These are phyloP conservation scores for Drosophila virilis DNA, from an alignment of 1,140 invertebrate genomes.

Conservation along the genomic window DNA sequence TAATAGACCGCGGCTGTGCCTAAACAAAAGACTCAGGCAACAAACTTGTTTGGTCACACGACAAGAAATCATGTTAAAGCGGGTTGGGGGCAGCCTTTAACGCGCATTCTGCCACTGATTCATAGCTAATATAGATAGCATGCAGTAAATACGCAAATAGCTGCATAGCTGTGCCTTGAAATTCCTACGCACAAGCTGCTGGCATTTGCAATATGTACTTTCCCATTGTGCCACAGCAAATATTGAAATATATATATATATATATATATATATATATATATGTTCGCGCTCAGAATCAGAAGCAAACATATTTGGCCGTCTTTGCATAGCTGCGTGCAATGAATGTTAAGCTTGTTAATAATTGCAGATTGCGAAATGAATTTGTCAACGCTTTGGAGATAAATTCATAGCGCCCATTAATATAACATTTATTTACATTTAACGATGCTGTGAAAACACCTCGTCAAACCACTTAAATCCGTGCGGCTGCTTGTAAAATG, in stretches of 20 bases:
- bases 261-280: not conserved
- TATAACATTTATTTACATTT: constrained; percentile 35
- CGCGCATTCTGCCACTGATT: not conserved
- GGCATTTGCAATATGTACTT: not conserved
- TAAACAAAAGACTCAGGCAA: constrained; percentile 63
- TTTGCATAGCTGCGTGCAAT: not conserved
- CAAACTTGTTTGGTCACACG: constrained; percentile 62
- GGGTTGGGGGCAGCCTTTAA: not conserved
- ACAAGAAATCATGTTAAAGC: not conserved
- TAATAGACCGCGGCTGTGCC: constrained; percentile 10
- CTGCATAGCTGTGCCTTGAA: not conserved
- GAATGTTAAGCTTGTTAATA: constrained; percentile 8
- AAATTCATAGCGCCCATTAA: constrained; percentile 32
- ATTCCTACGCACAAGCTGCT: not conserved
- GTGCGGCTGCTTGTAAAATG: constrained; percentile 27
- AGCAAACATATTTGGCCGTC: not conserved
- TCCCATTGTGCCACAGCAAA: not conserved
- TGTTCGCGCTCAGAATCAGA: constrained; percentile 10
- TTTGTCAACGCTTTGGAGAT: constrained; percentile 19
- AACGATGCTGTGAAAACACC: constrained; percentile 43
- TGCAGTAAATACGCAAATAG: too few species aligned
- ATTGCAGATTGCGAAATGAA: constrained; percentile 27
- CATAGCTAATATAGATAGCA: not conserved
- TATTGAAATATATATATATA: not conserved
- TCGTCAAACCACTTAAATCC: constrained; percentile 15